Evolutionary conservation across 2,113 vertebrate genomes (phyloP), one percentile per base, ranked within the genome.

Genomic region (Microcebus jonahi): DNA sequence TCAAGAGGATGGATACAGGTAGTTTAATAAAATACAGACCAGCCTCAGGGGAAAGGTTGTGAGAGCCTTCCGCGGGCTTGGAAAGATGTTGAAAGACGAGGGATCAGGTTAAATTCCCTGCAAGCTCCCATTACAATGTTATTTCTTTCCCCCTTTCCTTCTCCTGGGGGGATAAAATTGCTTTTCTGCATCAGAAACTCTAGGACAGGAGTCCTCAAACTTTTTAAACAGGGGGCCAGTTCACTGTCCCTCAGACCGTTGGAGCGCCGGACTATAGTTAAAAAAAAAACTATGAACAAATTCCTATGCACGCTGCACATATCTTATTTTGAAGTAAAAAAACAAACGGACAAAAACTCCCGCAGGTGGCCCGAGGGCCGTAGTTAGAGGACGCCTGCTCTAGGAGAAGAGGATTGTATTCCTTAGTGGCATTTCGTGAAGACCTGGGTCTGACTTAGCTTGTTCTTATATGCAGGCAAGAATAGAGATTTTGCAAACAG

Each of bases 21-120:
- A n/a, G 29, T 75, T 89, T 87, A 79, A 97, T 91, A 87, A 97
- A 91, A 93, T 27, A n/a, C 91, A 95, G 86, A 67, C 65, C 27
- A 36, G 82, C 73, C 39, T 86, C 13, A 9, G 65, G 89, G 36
- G 36, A 3, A 39, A 39, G 3, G 36, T 39, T 39, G 75, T 71
- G 73, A 75, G 77, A 94, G 67, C 9, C 42, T 39, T 87, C 6
- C 2, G 89, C 76, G 67, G 77, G 36, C 42, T 25, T 29, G 57
- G 59, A 63, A 59, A 81, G 86, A 93, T 91, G 94, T 15, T 86
- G 94, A 95, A 88, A 95, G 89, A 91, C 39, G 34, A 55, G 42
- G 68, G 90, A 79, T 91, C 87, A 93, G 67, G 61, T 95, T 93
- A 31, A 95, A 50, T 68, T 93, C 91, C 42, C 45, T 71, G n/a